phyloP scores from a whole-genome alignment of 2,888 invertebrate genomes.

The Acronicta alni region DNA sequence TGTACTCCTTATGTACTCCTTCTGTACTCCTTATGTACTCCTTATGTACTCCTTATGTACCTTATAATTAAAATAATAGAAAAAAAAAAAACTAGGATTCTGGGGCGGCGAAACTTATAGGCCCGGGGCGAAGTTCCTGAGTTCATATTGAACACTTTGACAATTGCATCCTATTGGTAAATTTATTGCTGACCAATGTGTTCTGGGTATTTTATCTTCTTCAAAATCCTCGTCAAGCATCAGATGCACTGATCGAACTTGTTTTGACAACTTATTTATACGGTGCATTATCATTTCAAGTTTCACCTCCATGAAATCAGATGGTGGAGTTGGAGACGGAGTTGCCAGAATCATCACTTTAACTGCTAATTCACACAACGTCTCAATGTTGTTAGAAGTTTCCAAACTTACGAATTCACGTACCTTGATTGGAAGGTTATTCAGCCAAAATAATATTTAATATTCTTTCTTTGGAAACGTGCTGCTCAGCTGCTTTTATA shows the following conservation, averaged over 20 bases:
- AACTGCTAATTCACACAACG: conserved; percentile 34
- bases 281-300: conserved; percentile 17
- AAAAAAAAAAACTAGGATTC: too few relatives aligned
- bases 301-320: not conserved
- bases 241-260: conserved; percentile 12
- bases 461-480: conserved; percentile 21
- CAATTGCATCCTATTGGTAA: not conserved
- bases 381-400: conserved; percentile 20
- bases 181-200: not conserved
- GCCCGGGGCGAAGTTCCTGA: not conserved
- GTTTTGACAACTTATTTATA: conserved; percentile 20
- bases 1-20: too few relatives aligned
- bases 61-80: too few relatives aligned
- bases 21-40: too few relatives aligned
- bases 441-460: conserved; percentile 37
- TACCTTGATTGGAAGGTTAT: conserved; percentile 32
- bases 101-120: too few relatives aligned
- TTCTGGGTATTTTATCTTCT: not conserved
- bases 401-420: conserved; percentile 29
- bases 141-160: not conserved
- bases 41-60: too few relatives aligned
- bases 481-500: conserved; percentile 15
- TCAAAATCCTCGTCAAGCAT: conserved; percentile 7
- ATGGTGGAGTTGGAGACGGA: not conserved
- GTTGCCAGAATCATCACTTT: conserved; percentile 18